Conservation (phyloP, 92 coral and sea anemone genomes). For the Pocillopora grandis region DNA sequence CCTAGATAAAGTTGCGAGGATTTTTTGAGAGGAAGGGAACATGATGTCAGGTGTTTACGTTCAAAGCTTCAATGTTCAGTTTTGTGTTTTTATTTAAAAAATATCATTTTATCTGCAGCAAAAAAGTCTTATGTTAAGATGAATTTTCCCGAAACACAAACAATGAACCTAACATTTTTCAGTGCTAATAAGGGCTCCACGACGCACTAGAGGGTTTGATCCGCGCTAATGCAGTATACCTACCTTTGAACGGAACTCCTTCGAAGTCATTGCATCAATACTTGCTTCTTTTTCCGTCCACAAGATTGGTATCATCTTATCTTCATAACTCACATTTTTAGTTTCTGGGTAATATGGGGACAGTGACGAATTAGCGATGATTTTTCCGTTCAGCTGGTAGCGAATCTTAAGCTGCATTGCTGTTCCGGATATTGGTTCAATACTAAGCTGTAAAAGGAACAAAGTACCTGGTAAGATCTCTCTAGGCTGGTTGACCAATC, state of each 20-base stretch:
- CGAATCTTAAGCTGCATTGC: constrained; percentile 70
- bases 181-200: no score
- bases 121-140: no score
- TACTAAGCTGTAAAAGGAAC: constrained; percentile 55
- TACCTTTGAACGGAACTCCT: constrained; percentile 21
- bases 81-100: no score
- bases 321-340: constrained; percentile 1
- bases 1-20: no score
- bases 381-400: constrained; percentile 68
- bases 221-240: neutral
- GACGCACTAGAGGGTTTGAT: neutral
- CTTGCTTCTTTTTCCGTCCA: constrained; percentile 80
- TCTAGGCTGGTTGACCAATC: no score
- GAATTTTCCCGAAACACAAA: no score
- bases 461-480: neutral
- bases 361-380: neutral
- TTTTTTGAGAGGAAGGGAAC: no score
- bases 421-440: constrained; percentile 83
- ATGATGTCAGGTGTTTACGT: no score
- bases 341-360: neutral
- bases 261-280: constrained; percentile 36
- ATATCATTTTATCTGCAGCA: no score
- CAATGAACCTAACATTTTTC: no score
- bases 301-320: constrained; percentile 68
- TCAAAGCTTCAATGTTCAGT: no score